phyloP scores from a whole-genome alignment of 2,888 invertebrate genomes.

The Thymelicus sylvestris region DNA sequence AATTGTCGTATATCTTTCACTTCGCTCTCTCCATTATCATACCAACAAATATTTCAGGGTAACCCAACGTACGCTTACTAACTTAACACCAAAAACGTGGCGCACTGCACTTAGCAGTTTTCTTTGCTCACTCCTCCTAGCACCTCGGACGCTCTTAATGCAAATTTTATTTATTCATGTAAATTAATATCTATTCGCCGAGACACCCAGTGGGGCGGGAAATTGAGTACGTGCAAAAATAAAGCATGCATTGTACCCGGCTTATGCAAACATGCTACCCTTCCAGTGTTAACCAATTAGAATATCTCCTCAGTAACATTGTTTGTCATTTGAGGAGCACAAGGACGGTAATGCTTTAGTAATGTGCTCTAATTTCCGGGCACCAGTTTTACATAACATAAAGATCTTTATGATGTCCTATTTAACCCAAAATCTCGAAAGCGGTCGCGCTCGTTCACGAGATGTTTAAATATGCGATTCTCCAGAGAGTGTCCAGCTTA shows the following conservation, averaged over 20 bases:
- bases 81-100: conserved; percentile 46
- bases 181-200: conserved; percentile 83
- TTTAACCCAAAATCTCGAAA: conserved; percentile 34
- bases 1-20: background rate
- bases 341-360: conserved; percentile 26
- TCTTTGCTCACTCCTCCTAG: conserved; percentile 53
- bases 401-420: conserved; percentile 32
- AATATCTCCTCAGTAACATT: conserved; percentile 55
- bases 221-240: conserved; percentile 85
- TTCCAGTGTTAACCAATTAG: conserved; percentile 67
- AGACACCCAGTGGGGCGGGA: conserved; percentile 79
- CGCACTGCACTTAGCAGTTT: conserved; percentile 58
- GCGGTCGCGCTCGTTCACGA: conserved; percentile 12
- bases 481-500: conserved; percentile 15
- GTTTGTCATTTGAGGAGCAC: conserved; percentile 43
- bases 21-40: conserved; percentile 11
- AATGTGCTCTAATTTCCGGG: conserved; percentile 36
- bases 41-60: conserved; percentile 9
- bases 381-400: conserved; percentile 29
- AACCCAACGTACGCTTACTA: conserved; percentile 44
- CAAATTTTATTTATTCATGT: conserved; percentile 85
- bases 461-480: conserved; percentile 21
- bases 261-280: conserved; percentile 69
- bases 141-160: conserved; percentile 76
- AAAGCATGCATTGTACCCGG: conserved; percentile 61